Evolutionary conservation across 2,113 vertebrate species (phyloP), one percentile per base, ranked within the genome.

Genomic region (Glaucomys volans): DNA sequence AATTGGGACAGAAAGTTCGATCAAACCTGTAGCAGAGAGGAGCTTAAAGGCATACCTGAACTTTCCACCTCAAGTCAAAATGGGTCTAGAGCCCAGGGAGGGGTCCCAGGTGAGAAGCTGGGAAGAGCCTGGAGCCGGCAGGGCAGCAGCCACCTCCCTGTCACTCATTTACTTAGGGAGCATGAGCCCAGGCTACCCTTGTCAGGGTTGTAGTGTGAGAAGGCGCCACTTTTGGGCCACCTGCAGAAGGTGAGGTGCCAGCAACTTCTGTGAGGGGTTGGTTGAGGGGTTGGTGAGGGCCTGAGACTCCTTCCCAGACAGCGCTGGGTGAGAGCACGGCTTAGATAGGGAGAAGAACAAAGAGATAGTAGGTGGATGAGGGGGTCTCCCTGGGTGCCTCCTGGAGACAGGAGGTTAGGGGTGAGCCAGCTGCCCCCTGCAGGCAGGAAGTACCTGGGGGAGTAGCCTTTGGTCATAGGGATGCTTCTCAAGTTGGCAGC

Each of bases 271-370:
- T 8, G 12, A 52, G 42, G 50, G 28, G n/a, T n/a, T n/a, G n/a
- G n/a, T n/a, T n/a, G n/a, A n/a, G n/a, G n/a, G n/a, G 22, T 12
- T 44, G 16, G 35, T 0, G 6, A 40, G 32, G 28, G 16, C 54
- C 24, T 10, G n/a, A 35, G 59, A 64, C 28, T 30, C 22, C 54
- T 42, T 89, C 13, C n/a, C 28, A 47, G 64, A 9, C 22, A 50
- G 66, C 74, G 5, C 0, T 12, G 28, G 9, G 16, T 50, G 57
- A 54, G 50, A 94, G 8, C 4, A 35, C n/a, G 62, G 76, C 50
- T 52, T 64, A 64, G 71, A 50, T n/a, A 26, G 0, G 64, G 26
- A 0, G 44, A 44, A 40, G 82, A 85, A 59, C 62, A 52, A 40
- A 54, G 16, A 30, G 32, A 32, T 50, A 20, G 37, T n/a, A 37